phyloP scores from a whole-genome alignment of 2,113 vertebrate species.

The Lycaon pictus region DNA sequence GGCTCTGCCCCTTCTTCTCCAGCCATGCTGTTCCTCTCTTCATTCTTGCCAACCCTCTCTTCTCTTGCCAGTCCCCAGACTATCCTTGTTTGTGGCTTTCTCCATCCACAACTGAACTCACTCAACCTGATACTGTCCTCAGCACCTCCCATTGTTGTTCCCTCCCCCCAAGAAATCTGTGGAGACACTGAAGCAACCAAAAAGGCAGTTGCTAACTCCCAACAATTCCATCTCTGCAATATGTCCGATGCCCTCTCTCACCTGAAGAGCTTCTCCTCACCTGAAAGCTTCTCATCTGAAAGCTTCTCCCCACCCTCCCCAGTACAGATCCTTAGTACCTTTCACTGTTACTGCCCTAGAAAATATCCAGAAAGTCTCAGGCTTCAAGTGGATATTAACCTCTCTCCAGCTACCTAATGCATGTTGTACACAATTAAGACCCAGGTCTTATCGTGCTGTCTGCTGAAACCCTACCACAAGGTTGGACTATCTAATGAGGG shows the following conservation, averaged over 20 bases:
- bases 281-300: background rate
- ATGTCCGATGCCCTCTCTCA: background rate
- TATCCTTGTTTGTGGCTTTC: background rate
- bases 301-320: background rate
- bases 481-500: background rate
- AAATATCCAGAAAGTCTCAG: background rate
- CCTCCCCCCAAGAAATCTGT: background rate
- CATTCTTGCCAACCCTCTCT: background rate
- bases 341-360: too few relatives aligned
- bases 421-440: background rate
- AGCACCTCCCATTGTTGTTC: fast-evolving
- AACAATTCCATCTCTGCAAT: too few relatives aligned
- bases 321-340: background rate
- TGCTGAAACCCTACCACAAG: background rate
- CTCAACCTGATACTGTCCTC: background rate
- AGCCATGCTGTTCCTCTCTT: background rate
- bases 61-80: background rate
- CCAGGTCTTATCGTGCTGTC: background rate
- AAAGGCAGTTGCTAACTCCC: background rate
- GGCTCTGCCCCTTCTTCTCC: background rate
- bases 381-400: background rate
- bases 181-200: background rate
- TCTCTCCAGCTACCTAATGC: background rate
- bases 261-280: background rate
- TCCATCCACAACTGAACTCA: background rate